A percentile compares a stretch with the other conserved stretches of the same genome.
phyloP scores from a whole-genome alignment of 2,113 vertebrate species.

The Chascanopsetta lugubris region DNA sequence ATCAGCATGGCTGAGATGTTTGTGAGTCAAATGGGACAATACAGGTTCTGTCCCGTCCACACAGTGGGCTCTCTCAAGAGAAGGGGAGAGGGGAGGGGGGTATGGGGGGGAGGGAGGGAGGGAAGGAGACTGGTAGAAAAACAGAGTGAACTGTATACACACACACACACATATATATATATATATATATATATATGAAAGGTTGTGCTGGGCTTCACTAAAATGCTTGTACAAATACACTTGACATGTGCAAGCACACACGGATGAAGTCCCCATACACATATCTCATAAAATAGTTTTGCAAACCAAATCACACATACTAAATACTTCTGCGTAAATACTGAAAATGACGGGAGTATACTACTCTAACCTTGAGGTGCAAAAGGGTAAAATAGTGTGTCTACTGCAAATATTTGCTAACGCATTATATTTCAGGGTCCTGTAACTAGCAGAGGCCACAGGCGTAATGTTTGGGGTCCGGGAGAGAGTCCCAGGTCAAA shows the following conservation, averaged over 20 bases:
- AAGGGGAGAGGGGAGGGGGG: slow-evolving; percentile 5
- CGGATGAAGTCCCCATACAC: slow-evolving; percentile 2
- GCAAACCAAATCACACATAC: slow-evolving; percentile 1
- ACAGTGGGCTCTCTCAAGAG: slow-evolving; percentile 67
- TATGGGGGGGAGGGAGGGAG: slow-evolving; percentile 34
- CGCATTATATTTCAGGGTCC: too few relatives aligned
- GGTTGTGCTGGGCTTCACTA: slow-evolving; percentile 24
- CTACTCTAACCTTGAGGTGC: neutral
- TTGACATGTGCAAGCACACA: slow-evolving; percentile 1
- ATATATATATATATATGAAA: slow-evolving; percentile 9
- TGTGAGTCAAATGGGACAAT: slow-evolving; percentile 58
- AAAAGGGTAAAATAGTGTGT: neutral
- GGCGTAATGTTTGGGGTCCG: too few relatives aligned
- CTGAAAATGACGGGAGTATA: neutral
- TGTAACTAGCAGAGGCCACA: too few relatives aligned
- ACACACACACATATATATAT: too few relatives aligned
- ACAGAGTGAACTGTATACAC: slow-evolving; percentile 24
- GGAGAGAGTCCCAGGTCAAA: too few relatives aligned
- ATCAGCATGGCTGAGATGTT: slow-evolving; percentile 36
- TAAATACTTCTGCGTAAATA: neutral
- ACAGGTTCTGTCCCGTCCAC: slow-evolving; percentile 49
- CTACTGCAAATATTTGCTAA: too few relatives aligned
- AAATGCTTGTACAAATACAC: slow-evolving; percentile 11
- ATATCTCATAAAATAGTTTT: slow-evolving; percentile 13
- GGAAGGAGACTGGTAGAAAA: slow-evolving; percentile 48